These are phyloP conservation scores for Columba livia DNA, from an alignment of 2,113 vertebrate species.

Conservation along the genomic window DNA sequence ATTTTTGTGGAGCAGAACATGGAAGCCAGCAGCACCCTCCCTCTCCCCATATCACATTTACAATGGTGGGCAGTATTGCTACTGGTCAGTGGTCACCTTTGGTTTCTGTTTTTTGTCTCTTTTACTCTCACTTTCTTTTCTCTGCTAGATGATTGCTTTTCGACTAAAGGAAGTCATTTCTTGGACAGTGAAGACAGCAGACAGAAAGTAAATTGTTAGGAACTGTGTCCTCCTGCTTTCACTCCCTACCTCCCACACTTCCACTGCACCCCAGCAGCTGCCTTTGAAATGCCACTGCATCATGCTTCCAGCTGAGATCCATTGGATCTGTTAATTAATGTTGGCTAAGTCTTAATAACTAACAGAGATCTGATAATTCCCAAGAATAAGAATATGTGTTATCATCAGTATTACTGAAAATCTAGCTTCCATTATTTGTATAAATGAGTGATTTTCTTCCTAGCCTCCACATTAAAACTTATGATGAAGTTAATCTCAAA, in stretches of 20 bases:
- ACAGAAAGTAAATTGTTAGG: not conserved
- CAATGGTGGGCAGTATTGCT: rapidly evolving
- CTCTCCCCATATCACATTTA: not conserved
- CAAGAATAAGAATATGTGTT: not conserved
- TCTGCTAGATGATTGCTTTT: not conserved
- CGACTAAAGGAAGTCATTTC: not conserved
- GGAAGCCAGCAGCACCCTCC: not conserved
- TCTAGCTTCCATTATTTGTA: not conserved
- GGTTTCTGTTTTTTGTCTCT: not conserved
- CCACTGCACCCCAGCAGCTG: not conserved
- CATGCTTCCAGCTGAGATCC: not conserved
- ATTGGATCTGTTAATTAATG: constrained; percentile 1
- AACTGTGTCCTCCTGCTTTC: not conserved
- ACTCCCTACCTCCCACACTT: not conserved
- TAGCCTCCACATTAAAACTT: not conserved
- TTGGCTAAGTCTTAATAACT: not conserved
- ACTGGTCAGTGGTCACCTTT: rapidly evolving
- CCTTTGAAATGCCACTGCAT: not conserved
- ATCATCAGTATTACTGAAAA: not conserved
- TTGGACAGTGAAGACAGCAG: not conserved
- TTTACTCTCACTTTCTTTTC: not conserved
- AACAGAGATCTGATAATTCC: not conserved
- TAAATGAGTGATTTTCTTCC: not conserved
- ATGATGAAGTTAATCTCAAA: not conserved
- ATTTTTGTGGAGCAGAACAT: not conserved